These are phyloP conservation scores for Rhingia rostrata DNA, from an alignment of 2,888 invertebrate species.

Conservation along the genomic window DNA sequence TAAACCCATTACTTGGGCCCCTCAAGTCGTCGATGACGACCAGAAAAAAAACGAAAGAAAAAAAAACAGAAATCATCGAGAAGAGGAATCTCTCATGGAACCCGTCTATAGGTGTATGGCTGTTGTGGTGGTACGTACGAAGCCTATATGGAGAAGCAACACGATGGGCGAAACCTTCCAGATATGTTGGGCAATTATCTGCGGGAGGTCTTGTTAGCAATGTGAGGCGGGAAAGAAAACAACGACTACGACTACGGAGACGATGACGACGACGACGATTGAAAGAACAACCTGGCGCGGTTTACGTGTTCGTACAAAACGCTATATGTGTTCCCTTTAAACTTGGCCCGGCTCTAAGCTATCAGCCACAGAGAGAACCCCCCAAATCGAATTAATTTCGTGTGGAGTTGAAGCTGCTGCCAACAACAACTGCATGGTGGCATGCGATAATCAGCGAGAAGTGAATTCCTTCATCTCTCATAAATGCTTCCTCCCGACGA, in stretches of 20 bases:
- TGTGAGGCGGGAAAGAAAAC: slow-evolving; percentile 74
- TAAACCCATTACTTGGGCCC: slow-evolving; percentile 65
- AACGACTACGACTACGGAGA: slow-evolving; percentile 51
- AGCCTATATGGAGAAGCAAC: slow-evolving; percentile 39
- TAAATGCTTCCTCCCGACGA: slow-evolving; percentile 62
- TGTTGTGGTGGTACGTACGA: slow-evolving; percentile 19
- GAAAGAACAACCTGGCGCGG: slow-evolving; percentile 36
- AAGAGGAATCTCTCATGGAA: slow-evolving; percentile 57
- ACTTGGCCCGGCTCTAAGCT: slow-evolving; percentile 50
- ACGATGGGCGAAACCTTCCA: slow-evolving; percentile 74
- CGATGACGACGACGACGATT: slow-evolving; percentile 9
- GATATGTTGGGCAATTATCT: slow-evolving; percentile 74
- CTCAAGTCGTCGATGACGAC: slow-evolving; percentile 11
- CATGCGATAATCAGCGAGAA: slow-evolving; percentile 73
- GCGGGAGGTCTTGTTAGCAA: slow-evolving; percentile 75
- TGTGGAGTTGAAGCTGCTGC: slow-evolving; percentile 53
- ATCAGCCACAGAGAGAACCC: slow-evolving; percentile 40
- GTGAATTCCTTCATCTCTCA: slow-evolving; percentile 64
- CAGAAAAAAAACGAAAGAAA: slow-evolving; percentile 12
- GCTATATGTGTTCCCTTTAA: slow-evolving; percentile 69
- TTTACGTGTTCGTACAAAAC: slow-evolving; percentile 73
- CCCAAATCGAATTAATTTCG: slow-evolving; percentile 74
- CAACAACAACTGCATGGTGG: slow-evolving; percentile 62
- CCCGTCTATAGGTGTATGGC: slow-evolving; percentile 18
- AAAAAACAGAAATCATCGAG: background rate